These are phyloP conservation scores for Sus cebifrons DNA, from an alignment of 2,797 vertebrate species.

Conservation along the genomic window DNA sequence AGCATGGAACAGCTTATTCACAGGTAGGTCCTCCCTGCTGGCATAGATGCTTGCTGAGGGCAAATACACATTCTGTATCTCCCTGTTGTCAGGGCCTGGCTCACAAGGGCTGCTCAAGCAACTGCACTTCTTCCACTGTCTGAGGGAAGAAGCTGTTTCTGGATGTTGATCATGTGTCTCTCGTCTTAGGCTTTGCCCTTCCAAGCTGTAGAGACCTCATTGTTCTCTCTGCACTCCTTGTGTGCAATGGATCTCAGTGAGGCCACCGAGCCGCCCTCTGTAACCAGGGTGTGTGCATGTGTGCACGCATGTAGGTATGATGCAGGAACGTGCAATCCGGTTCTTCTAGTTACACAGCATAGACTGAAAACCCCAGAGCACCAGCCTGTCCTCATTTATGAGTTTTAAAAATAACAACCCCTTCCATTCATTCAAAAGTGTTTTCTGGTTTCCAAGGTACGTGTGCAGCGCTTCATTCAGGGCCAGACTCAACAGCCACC, in stretches of 20 bases:
- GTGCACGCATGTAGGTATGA: background rate
- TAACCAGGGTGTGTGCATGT: conserved; percentile 71
- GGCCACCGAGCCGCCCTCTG: conserved; percentile 27
- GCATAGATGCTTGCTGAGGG: background rate
- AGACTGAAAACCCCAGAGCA: conserved; percentile 68
- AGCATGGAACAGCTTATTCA: background rate
- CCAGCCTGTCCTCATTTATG: conserved; percentile 66
- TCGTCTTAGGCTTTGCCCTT: background rate
- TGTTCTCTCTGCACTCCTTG: background rate
- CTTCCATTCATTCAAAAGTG: conserved; percentile 22
- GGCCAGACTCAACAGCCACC: background rate
- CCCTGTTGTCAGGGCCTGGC: background rate
- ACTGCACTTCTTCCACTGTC: background rate
- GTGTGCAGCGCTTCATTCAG: background rate
- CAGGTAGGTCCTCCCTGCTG: background rate
- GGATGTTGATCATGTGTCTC: background rate
- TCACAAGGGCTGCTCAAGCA: background rate
- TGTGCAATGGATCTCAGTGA: background rate
- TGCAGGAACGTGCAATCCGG: conserved; percentile 64
- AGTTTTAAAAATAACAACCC: conserved; percentile 75
- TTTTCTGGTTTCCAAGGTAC: conserved; percentile 32
- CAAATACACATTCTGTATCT: background rate
- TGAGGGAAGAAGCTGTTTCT: background rate
- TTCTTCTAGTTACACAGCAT: conserved; percentile 83
- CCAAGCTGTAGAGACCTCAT: background rate